Conservation (phyloP, 1,140 invertebrate genomes). For the Parapsyche elsis region DNA sequence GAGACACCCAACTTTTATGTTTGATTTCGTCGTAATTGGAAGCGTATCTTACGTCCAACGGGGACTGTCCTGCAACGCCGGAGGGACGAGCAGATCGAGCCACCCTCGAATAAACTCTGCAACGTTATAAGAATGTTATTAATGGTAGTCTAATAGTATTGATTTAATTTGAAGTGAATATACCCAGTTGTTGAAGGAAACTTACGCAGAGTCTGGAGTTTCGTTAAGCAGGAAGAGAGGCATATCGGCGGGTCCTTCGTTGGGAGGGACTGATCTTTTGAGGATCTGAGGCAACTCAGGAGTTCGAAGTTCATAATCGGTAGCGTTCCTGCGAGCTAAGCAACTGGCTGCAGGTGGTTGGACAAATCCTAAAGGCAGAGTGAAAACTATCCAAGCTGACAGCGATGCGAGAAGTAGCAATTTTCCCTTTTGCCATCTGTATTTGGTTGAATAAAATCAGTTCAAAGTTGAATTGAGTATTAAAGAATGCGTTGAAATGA, state of each 20-base stretch:
- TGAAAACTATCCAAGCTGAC: conserved; percentile 96
- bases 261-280: conserved; percentile 58
- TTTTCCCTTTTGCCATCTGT: conserved; percentile 87
- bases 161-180: background rate
- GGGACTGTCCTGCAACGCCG: conserved; percentile 60
- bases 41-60: conserved; percentile 81
- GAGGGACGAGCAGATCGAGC: conserved; percentile 37
- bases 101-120: conserved; percentile 36
- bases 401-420: conserved; percentile 90
- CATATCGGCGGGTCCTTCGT: conserved; percentile 39
- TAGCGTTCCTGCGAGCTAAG: conserved; percentile 79
- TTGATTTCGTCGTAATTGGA: conserved; percentile 83
- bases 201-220: conserved; percentile 37
- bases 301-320: conserved; percentile 68
- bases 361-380: conserved; percentile 93
- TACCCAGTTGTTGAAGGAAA: conserved; percentile 5
- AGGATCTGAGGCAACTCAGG: conserved; percentile 60
- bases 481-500: background rate
- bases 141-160: background rate
- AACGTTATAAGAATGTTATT: background rate
- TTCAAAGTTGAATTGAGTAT: background rate
- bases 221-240: conserved; percentile 45
- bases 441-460: background rate
- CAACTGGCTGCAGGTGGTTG: conserved; percentile 93
- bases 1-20: conserved; percentile 86